phyloP scores from a whole-genome alignment of 2,113 vertebrate species.

The Willisornis vidua region DNA sequence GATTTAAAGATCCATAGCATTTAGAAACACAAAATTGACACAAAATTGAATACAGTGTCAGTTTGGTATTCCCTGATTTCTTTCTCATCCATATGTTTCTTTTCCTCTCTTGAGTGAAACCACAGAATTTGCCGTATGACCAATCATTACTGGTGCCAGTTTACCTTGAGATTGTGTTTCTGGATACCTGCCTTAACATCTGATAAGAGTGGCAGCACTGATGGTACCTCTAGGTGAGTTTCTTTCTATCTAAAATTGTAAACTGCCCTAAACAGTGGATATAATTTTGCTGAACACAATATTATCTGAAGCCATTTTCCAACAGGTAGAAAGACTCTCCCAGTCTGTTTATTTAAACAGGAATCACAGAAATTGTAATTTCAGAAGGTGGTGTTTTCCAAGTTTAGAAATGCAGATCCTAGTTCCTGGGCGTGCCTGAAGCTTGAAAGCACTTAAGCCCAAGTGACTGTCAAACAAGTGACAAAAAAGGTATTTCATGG shows the following conservation, averaged over 20 bases:
- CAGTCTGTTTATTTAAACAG: neutral
- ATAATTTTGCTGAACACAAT: neutral
- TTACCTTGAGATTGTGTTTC: neutral
- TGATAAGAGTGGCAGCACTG: neutral
- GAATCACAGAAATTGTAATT: rapidly evolving
- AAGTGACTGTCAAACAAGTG: neutral
- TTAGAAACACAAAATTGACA: neutral
- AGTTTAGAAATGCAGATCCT: rapidly evolving
- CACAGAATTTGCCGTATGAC: neutral
- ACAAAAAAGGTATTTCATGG: neutral
- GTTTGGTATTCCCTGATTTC: neutral
- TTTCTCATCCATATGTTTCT: neutral
- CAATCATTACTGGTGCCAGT: neutral
- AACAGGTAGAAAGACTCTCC: neutral
- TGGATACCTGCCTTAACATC: neutral
- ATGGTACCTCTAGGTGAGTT: neutral
- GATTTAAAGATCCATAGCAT: neutral
- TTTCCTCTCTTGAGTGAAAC: neutral
- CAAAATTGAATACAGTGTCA: neutral
- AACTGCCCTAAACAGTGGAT: neutral
- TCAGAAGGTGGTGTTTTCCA: neutral
- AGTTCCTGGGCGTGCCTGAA: rapidly evolving
- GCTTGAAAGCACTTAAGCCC: neutral
- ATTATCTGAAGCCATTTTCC: neutral
- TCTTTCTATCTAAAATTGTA: neutral